Evolutionary conservation across 2,888 invertebrate species (phyloP), one percentile per base, ranked within the genome.

Genomic region (Gastracanthus pulcherrimus): DNA sequence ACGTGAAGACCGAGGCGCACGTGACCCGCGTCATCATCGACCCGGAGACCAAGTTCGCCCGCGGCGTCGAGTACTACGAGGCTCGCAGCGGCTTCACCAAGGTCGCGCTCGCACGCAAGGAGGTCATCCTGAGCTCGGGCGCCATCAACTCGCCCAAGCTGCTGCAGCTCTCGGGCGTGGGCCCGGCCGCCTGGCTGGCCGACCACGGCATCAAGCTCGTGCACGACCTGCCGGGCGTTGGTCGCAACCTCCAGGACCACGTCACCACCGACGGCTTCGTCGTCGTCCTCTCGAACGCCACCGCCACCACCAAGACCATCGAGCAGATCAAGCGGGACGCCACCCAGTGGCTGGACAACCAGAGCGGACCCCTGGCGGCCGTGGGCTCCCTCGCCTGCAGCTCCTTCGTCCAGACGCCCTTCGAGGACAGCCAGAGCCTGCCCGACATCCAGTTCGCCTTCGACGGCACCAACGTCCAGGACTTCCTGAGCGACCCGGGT

Each of bases 361-460:
- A 91, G 7, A 91, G 86, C 76, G 95, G 94, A 0, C 90, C 92
- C 0, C 86, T 94, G 51, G 89, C 92, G 5, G 91, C 90, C 64
- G 92, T 92, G 16, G 92, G 91, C 0, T 91, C 94, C 0, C 87
- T 95, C 0, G 93, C 93, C 82, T 92, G 93, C 1, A 93, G 93
- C 26, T 94, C 94, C 0, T 95, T 95, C 86, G 93, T 94, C 0
- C 94, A 94, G 88, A 94, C 95, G 0, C 90, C 93, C 84, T 94
- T 92, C 81, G 93, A 93, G 23, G 84, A 19, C 0, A 45, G 58
- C 0, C 78, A 76, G 0, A 90, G 92, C 41, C 91, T 93, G 7
- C 95, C 95, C 0, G 95, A 96, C 86, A 93, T 96, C 23, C 95
- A 96, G 89, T 94, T 92, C 85, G 94, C 94, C 75, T 94, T 95